Base-by-base conservation (phyloP, 1,140 invertebrate species). In the Lordiphosa clarofinis region DNA sequence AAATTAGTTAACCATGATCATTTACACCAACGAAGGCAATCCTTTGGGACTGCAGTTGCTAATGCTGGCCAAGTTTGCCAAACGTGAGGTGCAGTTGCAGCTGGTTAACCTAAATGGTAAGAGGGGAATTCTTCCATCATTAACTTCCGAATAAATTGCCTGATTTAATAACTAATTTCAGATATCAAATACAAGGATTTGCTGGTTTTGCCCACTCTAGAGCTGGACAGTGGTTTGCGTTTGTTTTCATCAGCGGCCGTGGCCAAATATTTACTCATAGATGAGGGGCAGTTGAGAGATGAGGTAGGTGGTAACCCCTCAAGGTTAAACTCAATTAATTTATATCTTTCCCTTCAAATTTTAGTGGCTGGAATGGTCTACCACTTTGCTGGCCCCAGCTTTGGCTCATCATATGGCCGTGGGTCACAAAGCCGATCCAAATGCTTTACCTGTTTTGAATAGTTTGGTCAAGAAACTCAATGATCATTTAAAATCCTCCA, bases 321-420 rank as follows among this genome's bases (percentile, higher is more conserved):
- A 82, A 82, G 78, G 78, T 82, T 70, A 82, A 78, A 78, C 28
- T 11, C 59, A 84, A 84, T 69, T 48, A 13, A 39, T n/a, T 0
- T 24, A 38, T 8, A 13, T 24, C 46, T 35, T 24, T 37, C 67
- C 70, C 82, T 35, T 21, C 9, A 4, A 24, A 4, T 42, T 42
- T n/a, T 91, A 93, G 87, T 94, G 94, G 92, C 87, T 94, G 46
- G 94, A 96, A 89, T 95, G 94, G 94, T 94, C 95, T 60, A 90
- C 92, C 38, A 91, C 92, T 8, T 89, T 92, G 38, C 90, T 96
- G 36, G 90, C 92, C 58, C 94, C 94, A 42, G 89, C 89, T 10
- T 78, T 92, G 48, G 76, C 88, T 7, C 73, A 87, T 38, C 86
- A 90, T 4, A 82, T 92, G 44, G 75, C 89, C 2, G 87, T 79